phyloP scores from a whole-genome alignment of 2,797 vertebrate species.

The Melanotaenia nigrans region DNA sequence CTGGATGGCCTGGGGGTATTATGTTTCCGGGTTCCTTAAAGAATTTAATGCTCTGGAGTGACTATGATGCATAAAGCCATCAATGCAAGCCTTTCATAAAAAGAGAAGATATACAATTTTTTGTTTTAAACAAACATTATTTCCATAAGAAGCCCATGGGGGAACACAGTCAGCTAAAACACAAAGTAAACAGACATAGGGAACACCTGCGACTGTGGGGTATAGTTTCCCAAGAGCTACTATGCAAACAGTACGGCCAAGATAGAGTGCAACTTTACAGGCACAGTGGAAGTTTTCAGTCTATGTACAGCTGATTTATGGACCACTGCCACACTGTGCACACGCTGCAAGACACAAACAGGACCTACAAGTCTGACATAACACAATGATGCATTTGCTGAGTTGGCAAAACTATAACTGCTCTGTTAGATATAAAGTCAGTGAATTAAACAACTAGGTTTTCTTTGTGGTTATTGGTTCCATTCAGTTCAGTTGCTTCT shows the following conservation, averaged over 20 bases:
- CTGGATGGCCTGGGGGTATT: background rate
- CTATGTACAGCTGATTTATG: background rate
- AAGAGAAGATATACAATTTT: background rate
- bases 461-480: background rate
- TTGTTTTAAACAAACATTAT: background rate
- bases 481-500: background rate
- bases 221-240: background rate
- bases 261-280: background rate
- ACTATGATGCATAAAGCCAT: constrained; percentile 3
- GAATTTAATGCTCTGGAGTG: background rate
- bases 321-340: background rate
- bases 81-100: constrained; percentile 3
- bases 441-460: background rate
- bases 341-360: background rate
- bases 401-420: background rate
- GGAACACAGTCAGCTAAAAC: background rate
- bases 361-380: background rate
- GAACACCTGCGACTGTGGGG: background rate
- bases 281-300: background rate
- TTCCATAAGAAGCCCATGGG: background rate
- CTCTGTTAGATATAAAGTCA: background rate
- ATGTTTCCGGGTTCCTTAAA: constrained; percentile 17
- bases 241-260: background rate
- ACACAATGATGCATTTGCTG: background rate
- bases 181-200: background rate